Evolutionary conservation across 2,113 vertebrate species (phyloP).

Genomic region (Pao palembangensis): DNA sequence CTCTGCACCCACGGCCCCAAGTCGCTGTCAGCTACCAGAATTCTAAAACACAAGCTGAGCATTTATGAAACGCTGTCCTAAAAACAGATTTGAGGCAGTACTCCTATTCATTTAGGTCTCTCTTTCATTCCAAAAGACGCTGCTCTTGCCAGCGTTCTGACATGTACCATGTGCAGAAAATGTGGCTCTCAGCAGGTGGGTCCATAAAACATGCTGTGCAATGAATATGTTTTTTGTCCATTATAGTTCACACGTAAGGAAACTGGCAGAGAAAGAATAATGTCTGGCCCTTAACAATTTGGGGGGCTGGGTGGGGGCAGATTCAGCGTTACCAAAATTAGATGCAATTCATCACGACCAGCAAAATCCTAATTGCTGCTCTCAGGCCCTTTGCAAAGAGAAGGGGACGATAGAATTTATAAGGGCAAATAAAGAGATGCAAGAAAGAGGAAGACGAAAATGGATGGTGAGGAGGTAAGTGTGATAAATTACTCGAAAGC

Average conservation of each 20-base stretch:
- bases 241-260: conserved; percentile 12
- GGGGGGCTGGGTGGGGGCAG: conserved; percentile 5
- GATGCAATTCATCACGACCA: not conserved
- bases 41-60: conserved; percentile 19
- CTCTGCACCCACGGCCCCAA: conserved; percentile 11
- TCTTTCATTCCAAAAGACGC: not conserved
- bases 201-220: conserved; percentile 10
- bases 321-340: not conserved
- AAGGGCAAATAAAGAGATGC: not conserved
- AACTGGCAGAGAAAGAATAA: conserved; percentile 12
- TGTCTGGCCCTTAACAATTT: conserved; percentile 1
- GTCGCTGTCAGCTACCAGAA: conserved; percentile 15
- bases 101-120: conserved; percentile 15
- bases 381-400: not conserved
- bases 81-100: conserved; percentile 34
- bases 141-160: conserved; percentile 27
- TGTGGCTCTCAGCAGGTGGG: too few relatives aligned
- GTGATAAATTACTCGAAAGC: conserved; percentile 9
- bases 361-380: not conserved
- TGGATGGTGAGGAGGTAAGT: not conserved
- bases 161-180: not conserved
- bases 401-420: not conserved
- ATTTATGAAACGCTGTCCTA: conserved; percentile 17
- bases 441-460: not conserved
- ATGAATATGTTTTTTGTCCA: conserved; percentile 33